These are phyloP conservation scores for Menidia beryllina DNA, from an alignment of 2,113 vertebrate species.

Conservation along the genomic window DNA sequence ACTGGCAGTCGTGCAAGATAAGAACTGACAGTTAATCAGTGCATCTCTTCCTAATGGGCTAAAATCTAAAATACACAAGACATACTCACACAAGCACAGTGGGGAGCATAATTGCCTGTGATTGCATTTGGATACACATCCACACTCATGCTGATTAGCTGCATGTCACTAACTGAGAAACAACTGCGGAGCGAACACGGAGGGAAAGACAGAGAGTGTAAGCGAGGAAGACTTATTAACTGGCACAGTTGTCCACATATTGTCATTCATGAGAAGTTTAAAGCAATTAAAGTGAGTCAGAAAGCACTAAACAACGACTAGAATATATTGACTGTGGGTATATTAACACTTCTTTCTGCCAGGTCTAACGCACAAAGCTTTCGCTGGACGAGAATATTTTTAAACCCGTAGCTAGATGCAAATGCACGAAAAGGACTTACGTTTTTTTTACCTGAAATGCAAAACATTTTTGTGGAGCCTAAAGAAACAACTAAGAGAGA, in stretches of 20 bases:
- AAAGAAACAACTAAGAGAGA: no score
- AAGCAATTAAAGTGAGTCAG: conserved; percentile 53
- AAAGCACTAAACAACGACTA: conserved; percentile 23
- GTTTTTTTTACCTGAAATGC: neutral
- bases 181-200: conserved; percentile 26
- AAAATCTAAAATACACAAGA: conserved; percentile 43
- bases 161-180: conserved; percentile 39
- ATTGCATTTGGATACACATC: conserved; percentile 70
- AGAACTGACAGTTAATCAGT: conserved; percentile 65
- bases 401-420: no score
- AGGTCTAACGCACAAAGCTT: conserved; percentile 8
- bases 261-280: conserved; percentile 59
- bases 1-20: conserved; percentile 56
- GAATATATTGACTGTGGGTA: conserved; percentile 25
- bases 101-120: conserved; percentile 68
- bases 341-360: conserved; percentile 30
- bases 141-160: conserved; percentile 65
- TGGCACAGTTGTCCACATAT: conserved; percentile 50
- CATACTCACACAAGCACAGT: conserved; percentile 48
- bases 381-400: no score
- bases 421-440: neutral
- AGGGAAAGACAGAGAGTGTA: conserved; percentile 14
- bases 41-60: conserved; percentile 60
- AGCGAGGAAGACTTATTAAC: conserved; percentile 51
- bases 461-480: no score